phyloP scores from a whole-genome alignment of 2,888 invertebrate genomes.

The Bombyx huttoni region DNA sequence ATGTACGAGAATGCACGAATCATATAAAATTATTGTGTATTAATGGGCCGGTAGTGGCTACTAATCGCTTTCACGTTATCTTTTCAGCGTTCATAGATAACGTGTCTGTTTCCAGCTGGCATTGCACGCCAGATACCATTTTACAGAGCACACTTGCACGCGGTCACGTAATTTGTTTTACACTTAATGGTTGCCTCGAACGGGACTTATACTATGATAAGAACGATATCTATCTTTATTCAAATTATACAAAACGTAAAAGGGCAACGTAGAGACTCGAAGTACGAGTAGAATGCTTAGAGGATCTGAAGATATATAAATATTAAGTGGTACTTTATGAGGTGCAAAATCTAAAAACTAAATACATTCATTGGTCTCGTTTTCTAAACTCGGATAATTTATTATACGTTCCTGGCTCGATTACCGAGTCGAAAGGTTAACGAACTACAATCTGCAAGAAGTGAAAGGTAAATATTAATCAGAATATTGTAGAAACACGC shows the following conservation, averaged over 20 bases:
- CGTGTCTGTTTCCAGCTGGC: neutral
- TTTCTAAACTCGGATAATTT: conserved; percentile 20
- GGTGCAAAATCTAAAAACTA: no score
- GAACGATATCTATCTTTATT: neutral
- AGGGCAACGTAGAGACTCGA: no score
- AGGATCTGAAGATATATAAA: no score
- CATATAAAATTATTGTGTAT: neutral
- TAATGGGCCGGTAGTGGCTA: neutral
- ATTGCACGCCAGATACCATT: neutral
- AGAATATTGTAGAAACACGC: conserved; percentile 52
- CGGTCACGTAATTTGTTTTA: neutral
- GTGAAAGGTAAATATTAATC: conserved; percentile 66
- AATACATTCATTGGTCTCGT: conserved; percentile 7
- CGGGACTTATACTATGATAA: neutral
- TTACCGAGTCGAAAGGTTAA: conserved; percentile 38
- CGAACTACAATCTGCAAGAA: conserved; percentile 50
- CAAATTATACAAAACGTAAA: no score
- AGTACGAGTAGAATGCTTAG: no score
- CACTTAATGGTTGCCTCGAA: neutral
- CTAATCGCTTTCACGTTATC: neutral
- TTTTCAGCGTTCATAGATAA: neutral
- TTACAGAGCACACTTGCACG: neutral
- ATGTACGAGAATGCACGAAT: neutral
- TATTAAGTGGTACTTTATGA: no score
- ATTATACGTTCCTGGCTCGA: conserved; percentile 20